These are phyloP conservation scores for Sympetrum striolatum DNA, from an alignment of 2,888 invertebrate species.

Conservation along the genomic window DNA sequence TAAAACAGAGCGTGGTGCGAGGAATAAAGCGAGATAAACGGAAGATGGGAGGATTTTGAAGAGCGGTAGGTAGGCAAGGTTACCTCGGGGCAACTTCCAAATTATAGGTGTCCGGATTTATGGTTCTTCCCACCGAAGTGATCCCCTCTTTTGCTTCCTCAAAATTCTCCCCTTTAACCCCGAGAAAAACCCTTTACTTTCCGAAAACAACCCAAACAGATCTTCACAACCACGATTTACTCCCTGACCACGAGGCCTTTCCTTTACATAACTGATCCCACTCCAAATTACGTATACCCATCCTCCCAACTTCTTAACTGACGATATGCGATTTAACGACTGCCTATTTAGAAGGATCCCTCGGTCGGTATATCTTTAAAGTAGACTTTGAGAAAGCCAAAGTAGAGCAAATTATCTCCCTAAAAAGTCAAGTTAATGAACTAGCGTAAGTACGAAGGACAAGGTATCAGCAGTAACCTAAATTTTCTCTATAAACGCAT, in stretches of 20 bases:
- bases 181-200: neutral
- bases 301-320: neutral
- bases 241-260: neutral
- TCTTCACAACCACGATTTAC: neutral
- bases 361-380: too few relatives aligned
- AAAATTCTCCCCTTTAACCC: neutral
- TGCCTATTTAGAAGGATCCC: too few relatives aligned
- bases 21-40: neutral
- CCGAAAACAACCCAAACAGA: neutral
- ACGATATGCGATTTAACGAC: too few relatives aligned
- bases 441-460: too few relatives aligned
- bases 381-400: too few relatives aligned
- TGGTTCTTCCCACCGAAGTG: neutral
- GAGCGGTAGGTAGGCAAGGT: neutral
- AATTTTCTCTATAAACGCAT: too few relatives aligned
- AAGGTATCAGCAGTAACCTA: too few relatives aligned
- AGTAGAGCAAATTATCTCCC: too few relatives aligned
- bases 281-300: neutral
- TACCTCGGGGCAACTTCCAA: neutral
- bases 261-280: neutral
- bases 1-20: neutral
- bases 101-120: neutral
- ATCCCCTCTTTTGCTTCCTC: neutral
- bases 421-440: too few relatives aligned
- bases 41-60: neutral